phyloP scores from a whole-genome alignment of 2,113 vertebrate genomes.

The Lasiurus borealis region DNA sequence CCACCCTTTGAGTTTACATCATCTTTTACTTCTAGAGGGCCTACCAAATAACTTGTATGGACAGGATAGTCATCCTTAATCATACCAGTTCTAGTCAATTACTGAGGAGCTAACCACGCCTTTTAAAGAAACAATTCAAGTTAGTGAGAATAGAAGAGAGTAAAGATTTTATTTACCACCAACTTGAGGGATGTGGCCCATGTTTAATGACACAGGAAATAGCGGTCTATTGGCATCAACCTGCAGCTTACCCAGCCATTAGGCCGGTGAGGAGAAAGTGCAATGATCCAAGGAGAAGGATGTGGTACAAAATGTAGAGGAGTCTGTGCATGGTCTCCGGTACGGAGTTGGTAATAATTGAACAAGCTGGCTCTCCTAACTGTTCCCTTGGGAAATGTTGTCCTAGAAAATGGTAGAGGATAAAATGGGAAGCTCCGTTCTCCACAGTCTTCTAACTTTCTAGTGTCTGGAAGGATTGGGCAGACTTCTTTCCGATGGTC shows the following conservation, averaged over 20 bases:
- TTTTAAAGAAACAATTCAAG: neutral
- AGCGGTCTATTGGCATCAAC: neutral
- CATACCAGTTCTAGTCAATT: neutral
- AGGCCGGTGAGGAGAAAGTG: neutral
- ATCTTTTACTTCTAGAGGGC: neutral
- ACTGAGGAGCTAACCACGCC: neutral
- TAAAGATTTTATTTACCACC: neutral
- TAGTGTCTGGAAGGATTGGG: neutral
- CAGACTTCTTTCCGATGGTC: neutral
- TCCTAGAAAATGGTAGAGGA: slow-evolving; percentile 34
- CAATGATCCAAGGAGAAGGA: neutral
- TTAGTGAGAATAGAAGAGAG: neutral
- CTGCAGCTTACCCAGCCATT: neutral
- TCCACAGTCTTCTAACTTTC: neutral
- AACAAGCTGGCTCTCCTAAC: neutral
- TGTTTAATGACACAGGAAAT: slow-evolving; percentile 28
- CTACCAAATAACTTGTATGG: neutral
- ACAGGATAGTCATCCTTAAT: neutral
- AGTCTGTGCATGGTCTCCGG: neutral
- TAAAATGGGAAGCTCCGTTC: neutral
- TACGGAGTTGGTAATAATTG: neutral
- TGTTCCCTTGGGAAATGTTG: slow-evolving; percentile 10
- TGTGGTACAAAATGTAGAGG: neutral
- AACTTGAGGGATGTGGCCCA: neutral
- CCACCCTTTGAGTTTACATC: neutral